Evolutionary conservation across 2,797 vertebrate species (phyloP).

Genomic region (Acipenser ruthenus): DNA sequence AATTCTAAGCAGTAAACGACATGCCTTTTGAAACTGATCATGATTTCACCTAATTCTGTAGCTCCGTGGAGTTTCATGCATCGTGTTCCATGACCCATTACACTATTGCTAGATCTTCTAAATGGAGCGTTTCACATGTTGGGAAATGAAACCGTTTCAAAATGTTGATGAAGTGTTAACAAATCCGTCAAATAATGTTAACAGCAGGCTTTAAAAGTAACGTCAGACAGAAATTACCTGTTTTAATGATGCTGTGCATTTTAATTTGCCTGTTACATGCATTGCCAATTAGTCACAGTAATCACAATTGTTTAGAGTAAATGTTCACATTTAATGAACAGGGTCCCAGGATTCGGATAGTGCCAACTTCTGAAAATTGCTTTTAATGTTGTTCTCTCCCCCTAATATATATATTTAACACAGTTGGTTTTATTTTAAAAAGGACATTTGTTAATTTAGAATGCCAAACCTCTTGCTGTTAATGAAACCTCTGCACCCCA

Average conservation of each 20-base stretch:
- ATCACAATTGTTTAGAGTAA: too few species aligned
- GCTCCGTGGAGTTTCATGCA: slow-evolving; percentile 46
- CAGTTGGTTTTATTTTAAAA: too few species aligned
- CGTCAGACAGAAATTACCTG: too few species aligned
- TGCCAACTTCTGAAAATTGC: too few species aligned
- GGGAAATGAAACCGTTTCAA: slow-evolving; percentile 52
- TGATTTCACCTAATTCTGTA: slow-evolving; percentile 32
- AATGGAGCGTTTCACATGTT: slow-evolving; percentile 50
- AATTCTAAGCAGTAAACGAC: background rate
- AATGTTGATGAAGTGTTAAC: slow-evolving; percentile 39
- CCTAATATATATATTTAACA: too few species aligned
- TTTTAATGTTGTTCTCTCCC: too few species aligned
- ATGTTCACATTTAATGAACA: too few species aligned
- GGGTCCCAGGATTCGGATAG: too few species aligned
- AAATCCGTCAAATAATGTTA: slow-evolving; percentile 37
- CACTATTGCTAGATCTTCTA: slow-evolving; percentile 54
- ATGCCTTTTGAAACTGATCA: slow-evolving; percentile 32
- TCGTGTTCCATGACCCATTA: slow-evolving; percentile 53
- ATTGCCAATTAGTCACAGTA: too few species aligned
- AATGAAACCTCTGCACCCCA: background rate
- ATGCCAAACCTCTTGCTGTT: background rate
- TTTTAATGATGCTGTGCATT: too few species aligned
- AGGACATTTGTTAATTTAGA: background rate
- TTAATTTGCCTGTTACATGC: too few species aligned
- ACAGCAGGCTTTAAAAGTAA: slow-evolving; percentile 28